phyloP scores from a whole-genome alignment of 2,113 vertebrate genomes.

The Brachionichthys hirsutus region DNA sequence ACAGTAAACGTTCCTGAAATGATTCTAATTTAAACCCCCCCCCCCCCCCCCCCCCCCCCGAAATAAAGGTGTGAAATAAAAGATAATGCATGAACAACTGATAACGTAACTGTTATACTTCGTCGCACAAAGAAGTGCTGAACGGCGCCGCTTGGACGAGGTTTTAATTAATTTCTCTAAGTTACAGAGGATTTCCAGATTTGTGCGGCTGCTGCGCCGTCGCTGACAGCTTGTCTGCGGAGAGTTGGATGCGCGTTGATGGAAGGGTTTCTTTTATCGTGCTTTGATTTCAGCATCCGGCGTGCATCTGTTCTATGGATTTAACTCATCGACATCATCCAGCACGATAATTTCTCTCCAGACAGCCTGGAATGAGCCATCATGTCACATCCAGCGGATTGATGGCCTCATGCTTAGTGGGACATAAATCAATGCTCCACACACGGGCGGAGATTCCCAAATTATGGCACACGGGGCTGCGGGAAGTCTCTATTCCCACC shows the following conservation, averaged over 20 bases:
- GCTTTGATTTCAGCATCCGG: conserved; percentile 47
- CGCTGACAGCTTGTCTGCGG: conserved; percentile 26
- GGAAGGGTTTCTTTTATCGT: conserved; percentile 38
- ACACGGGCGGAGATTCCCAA: conserved; percentile 4
- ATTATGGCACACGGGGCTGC: conserved; percentile 5
- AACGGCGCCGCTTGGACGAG: conserved; percentile 12
- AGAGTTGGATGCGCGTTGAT: conserved; percentile 32
- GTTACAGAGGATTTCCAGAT: conserved; percentile 16
- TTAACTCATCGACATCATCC: conserved; percentile 51
- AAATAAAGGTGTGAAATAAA: no score
- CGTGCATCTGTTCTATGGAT: conserved; percentile 53
- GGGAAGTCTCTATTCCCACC: conserved; percentile 3
- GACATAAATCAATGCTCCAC: conserved; percentile 42
- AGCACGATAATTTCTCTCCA: conserved; percentile 56
- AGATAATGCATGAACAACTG: no score
- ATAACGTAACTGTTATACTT: no score
- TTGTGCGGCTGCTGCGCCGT: not conserved
- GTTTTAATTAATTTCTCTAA: conserved; percentile 22
- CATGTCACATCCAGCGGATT: conserved; percentile 43
- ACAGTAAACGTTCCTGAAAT: no score
- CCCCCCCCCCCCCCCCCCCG: no score
- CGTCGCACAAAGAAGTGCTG: no score
- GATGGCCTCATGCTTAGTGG: conserved; percentile 41
- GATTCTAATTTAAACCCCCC: no score
- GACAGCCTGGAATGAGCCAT: conserved; percentile 54